Evolutionary conservation across 2,797 vertebrate genomes (phyloP).

Genomic region (Crenuchus spilurus): DNA sequence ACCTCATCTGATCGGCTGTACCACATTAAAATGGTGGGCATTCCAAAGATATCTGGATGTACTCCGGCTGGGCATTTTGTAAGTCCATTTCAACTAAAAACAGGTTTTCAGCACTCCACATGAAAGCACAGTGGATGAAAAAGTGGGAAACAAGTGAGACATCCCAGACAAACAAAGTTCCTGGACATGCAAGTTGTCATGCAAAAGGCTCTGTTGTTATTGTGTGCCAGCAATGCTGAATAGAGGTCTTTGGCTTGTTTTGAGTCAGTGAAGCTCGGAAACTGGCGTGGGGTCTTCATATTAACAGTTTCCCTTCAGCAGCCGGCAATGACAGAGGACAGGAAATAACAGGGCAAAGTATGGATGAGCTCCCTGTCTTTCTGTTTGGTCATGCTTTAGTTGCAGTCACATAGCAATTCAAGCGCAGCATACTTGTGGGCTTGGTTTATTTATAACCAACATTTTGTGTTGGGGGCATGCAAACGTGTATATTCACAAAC

Average conservation of each 20-base stretch:
- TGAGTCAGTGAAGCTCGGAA: conserved; percentile 36
- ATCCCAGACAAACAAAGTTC: conserved; percentile 3
- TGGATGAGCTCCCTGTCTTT: conserved; percentile 32
- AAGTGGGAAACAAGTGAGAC: conserved; percentile 16
- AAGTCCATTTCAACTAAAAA: background rate
- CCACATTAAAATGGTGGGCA: background rate
- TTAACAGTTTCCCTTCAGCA: conserved; percentile 54
- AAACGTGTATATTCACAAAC: background rate
- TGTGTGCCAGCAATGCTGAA: conserved; percentile 44
- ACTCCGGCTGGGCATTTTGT: background rate
- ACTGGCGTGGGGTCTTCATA: conserved; percentile 31
- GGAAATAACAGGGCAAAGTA: conserved; percentile 56
- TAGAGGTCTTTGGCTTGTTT: conserved; percentile 49
- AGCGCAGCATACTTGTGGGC: conserved; percentile 17
- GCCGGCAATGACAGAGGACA: conserved; percentile 34
- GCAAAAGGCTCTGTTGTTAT: conserved; percentile 37
- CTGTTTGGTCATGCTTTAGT: conserved; percentile 44
- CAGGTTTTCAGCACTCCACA: conserved; percentile 33
- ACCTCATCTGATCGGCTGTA: background rate
- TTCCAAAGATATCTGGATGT: background rate
- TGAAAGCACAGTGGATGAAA: conserved; percentile 10
- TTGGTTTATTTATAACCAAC: conserved; percentile 1
- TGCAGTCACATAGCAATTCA: conserved; percentile 37
- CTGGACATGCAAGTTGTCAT: background rate
- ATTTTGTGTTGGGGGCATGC: background rate